Evolutionary conservation across 1,140 invertebrate genomes (phyloP), one percentile per base, ranked within the genome.

Genomic region (Orchesella cincta): DNA sequence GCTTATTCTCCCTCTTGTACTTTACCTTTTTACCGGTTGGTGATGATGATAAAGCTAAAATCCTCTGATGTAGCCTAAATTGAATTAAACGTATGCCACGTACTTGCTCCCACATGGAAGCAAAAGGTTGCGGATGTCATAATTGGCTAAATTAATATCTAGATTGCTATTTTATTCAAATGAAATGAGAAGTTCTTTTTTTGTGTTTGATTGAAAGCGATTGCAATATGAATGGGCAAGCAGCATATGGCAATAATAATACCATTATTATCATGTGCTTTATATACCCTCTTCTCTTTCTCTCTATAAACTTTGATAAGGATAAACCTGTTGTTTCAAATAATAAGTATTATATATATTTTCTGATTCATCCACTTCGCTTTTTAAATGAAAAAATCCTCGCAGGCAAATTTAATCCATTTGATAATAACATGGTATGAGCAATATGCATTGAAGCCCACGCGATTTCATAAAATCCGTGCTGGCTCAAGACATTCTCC

Each of bases 161-260:
- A 31, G 14, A 78, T 70, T 14, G 72, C 62, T 74, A 73, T 78
- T 74, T 78, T 78, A 78, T 78, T 74, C 57, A 78, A 78, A 77
- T 73, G 70, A 77, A 64, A 64, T 26, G 5, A 29, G 12, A 8
- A 5, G 5, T 71, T 5, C 57, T 71, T 71, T 12, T 23, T 71
- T 36, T 71, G 5, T 71, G 31, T 5, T 64, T 64, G 39, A 46
- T 46, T 46, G 39, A 46, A 20, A 46, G 20, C 39, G 39, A 46
- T 46, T 12, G 20, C 8, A 46, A 8, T 8, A 46, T 46, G 8
- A 8, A 46, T 46, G 39, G 39, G 39, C 39, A 46, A 46, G 39
- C 20, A 46, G 20, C 8, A 46, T 20, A 46, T 8, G 20, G 39
- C 39, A 20, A 46, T 46, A 20, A 20, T 20, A 46, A 46, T 46